These are phyloP conservation scores for Dipodomys spectabilis DNA, from an alignment of 2,113 vertebrate genomes.

Conservation along the genomic window DNA sequence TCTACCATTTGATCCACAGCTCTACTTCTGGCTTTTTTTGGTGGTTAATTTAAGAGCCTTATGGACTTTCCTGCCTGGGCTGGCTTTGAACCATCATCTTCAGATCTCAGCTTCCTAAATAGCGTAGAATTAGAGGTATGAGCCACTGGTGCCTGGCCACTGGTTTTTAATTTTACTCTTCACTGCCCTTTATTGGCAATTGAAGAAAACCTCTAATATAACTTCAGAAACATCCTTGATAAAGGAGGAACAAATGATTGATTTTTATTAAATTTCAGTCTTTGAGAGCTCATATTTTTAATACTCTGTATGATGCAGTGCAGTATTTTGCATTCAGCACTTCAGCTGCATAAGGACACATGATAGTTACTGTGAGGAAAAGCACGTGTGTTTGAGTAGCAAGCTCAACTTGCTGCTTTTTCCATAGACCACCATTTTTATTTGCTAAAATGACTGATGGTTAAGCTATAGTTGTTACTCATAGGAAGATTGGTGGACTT, in stretches of 20 bases:
- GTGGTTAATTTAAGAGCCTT: no score
- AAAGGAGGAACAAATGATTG: neutral
- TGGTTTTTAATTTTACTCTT: neutral
- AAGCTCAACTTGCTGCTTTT: neutral
- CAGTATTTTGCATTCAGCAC: neutral
- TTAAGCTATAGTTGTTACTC: neutral
- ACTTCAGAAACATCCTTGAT: neutral
- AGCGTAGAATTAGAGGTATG: no score
- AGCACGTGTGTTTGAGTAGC: neutral
- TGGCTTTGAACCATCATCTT: no score
- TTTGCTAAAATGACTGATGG: neutral
- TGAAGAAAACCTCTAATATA: neutral
- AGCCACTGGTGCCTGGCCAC: no score
- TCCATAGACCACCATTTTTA: conserved; percentile 1
- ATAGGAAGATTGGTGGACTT: neutral
- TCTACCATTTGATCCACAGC: no score
- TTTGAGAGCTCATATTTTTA: neutral
- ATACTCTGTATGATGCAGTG: neutral
- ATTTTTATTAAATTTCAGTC: conserved; percentile 43
- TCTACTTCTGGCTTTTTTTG: no score
- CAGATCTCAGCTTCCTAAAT: no score
- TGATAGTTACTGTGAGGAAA: neutral
- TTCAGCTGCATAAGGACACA: neutral
- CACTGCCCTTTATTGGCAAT: neutral
- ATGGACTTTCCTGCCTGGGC: no score